A percentile compares a stretch with the other conserved stretches of the same genome.
phyloP scores from a whole-genome alignment of 1,140 invertebrate genomes.

The Euglossa dilemma region DNA sequence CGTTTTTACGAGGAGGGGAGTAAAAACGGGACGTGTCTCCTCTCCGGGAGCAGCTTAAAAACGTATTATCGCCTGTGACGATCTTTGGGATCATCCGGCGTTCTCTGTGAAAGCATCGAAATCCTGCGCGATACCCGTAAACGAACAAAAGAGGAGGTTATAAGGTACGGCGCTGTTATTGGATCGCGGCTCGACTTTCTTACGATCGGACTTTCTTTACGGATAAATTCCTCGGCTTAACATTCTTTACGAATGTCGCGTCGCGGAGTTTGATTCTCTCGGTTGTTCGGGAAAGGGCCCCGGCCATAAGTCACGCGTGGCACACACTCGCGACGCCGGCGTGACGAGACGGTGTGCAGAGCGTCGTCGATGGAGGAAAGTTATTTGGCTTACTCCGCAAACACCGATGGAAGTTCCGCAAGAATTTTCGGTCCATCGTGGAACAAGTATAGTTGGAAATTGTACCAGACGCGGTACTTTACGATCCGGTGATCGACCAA shows the following conservation, averaged over 20 bases:
- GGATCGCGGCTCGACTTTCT: conserved; percentile 52
- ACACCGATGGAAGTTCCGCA: conserved; percentile 58
- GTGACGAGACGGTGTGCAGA: not conserved
- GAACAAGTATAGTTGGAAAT: conserved; percentile 37
- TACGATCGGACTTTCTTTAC: conserved; percentile 43
- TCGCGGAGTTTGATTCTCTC: conserved; percentile 54
- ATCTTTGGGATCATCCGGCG: not conserved
- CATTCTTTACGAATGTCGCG: conserved; percentile 59
- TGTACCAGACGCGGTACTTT: conserved; percentile 29
- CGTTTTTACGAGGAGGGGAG: too few species aligned
- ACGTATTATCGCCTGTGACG: not conserved
- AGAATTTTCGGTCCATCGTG: conserved; percentile 48
- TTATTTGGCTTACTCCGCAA: conserved; percentile 59
- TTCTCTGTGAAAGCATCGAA: conserved; percentile 17
- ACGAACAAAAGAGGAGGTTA: conserved; percentile 41
- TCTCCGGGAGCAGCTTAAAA: not conserved
- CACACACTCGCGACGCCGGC: not conserved
- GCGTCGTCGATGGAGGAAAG: conserved; percentile 47
- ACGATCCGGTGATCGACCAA: conserved; percentile 20
- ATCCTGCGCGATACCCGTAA: not conserved
- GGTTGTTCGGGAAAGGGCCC: conserved; percentile 48
- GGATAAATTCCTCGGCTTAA: conserved; percentile 56
- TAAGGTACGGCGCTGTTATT: conserved; percentile 49
- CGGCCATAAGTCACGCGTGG: conserved; percentile 45
- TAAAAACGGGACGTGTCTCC: too few species aligned